Evolutionary conservation across 2,888 invertebrate genomes (phyloP).

Genomic region (Caenorhabditis sulstoni): DNA sequence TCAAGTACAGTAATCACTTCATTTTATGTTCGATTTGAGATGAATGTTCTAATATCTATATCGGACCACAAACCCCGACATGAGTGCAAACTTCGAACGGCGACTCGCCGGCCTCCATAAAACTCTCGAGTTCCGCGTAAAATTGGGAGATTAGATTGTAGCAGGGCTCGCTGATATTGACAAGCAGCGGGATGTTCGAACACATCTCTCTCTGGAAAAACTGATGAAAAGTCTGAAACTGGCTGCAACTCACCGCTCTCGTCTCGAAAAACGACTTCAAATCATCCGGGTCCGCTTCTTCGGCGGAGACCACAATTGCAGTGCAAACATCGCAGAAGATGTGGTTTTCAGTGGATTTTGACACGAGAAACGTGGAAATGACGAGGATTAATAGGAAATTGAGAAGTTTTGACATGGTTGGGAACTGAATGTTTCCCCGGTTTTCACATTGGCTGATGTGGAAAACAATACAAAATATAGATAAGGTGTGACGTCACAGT

Average conservation of each 20-base stretch:
- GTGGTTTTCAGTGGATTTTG: no score
- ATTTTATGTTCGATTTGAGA: neutral
- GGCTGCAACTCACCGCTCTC: neutral
- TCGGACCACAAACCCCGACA: no score
- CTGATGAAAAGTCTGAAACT: no score
- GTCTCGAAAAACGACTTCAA: neutral
- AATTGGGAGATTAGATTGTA: neutral
- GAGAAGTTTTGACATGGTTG: no score
- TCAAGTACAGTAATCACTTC: neutral
- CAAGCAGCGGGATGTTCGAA: neutral
- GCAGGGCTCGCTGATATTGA: neutral
- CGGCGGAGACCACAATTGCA: neutral
- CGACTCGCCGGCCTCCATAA: no score
- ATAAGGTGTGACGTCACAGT: no score
- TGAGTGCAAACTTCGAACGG: no score
- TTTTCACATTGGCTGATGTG: no score
- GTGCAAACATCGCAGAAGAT: constrained; percentile 5
- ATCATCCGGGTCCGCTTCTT: neutral
- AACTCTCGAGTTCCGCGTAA: neutral
- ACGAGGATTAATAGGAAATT: no score
- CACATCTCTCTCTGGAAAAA: constrained; percentile 2
- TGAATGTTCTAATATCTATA: neutral
- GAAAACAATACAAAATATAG: no score
- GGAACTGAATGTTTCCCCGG: no score
- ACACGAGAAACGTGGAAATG: neutral